Evolutionary conservation across 2,797 vertebrate genomes (phyloP), one percentile per base, ranked within the genome.

Genomic region (Synaphobranchus kaupii): DNA sequence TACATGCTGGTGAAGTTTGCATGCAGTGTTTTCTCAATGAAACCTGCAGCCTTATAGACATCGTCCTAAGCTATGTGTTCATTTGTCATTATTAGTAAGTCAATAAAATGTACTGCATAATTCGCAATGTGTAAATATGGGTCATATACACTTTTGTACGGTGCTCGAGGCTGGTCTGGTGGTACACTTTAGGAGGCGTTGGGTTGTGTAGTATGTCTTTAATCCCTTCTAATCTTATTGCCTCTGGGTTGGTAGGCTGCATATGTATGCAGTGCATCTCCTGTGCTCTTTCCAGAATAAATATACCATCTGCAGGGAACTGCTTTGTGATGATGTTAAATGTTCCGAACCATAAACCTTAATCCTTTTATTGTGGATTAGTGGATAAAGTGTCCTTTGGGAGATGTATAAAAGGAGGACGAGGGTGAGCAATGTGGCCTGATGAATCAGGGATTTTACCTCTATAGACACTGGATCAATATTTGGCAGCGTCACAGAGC

Each of bases 401-500:
- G 86, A 88, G 89, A 91, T 20, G n/a, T 58, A 92, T 91, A 91
- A 92, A 93, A 90, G 91, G 91, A 87, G 89, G 87, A 89, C 54
- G 88, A 56, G 54, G 91, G 90, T 93, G 94, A 94, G 93, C 90
- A 92, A 93, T 50, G 94, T 93, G 89, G 88, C 4, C 66, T 95
- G 94, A 94, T 68, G 84, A 85, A 63, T 68, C 84, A 66, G 84
- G 81, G 22, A 39, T 85, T 85, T 85, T 47, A 48, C 39, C 39
- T 48, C 44, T 48, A 48, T 85, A 34, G 84, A 15, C 84, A 48
- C 84, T 68, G 84, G 84, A 94, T 94, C 92, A 89, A 92, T 93
- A 92, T 89, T 94, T 94, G 94, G 94, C 95, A 94, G 89, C 81
- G 17, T 86, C 88, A 88, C 91, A 92, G 92, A 89, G 82, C 8